Evolutionary conservation across 2,113 vertebrate species (phyloP), one percentile per base, ranked within the genome.

Genomic region (Ceuthmochares aereus): DNA sequence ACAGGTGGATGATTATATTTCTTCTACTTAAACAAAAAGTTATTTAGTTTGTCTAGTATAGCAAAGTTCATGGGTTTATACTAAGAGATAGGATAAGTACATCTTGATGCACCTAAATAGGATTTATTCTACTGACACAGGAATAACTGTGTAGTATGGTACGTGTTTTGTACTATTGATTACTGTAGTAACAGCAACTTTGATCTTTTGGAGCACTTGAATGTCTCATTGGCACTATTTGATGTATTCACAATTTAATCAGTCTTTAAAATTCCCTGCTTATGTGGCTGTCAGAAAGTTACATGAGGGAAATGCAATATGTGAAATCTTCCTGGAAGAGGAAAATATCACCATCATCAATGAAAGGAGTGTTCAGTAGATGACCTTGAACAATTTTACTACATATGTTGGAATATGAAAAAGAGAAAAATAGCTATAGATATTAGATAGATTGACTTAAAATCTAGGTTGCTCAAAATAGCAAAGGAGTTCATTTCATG

Each of bases 131-230:
- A 0, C 9, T 58, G 27, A 54, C 12, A 27, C 14, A 43, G 43
- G 29, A 26, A 42, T n/a, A 80, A 47, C 6, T 40, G 17, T 0
- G 1, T 19, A 64, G 27, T 60, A 36, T 1, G 0, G 5, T 40
- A 6, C 3, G 1, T 32, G 12, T 16, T 69, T 22, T 32, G 7
- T 34, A 66, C 29, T 52, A 3, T 7, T 30, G 22, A 13, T 36
- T 47, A 12, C 4, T 42, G 12, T 23, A 67, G 19, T 17, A 45
- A 45, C 43, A 45, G 43, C 17, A 18, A n/a, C 6, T 74, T 47
- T 15, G 0, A 25, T 72, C 8, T 52, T 13, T 30, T 63, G 15
- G 10, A 67, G 30, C 19, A 15, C 6, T 32, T 77, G 14, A 6
- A 25, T 40, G 10, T 68, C 29, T 69, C 18, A 17, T 9, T 30